phyloP scores from a whole-genome alignment of 2,797 vertebrate genomes.

The Merluccius polli region DNA sequence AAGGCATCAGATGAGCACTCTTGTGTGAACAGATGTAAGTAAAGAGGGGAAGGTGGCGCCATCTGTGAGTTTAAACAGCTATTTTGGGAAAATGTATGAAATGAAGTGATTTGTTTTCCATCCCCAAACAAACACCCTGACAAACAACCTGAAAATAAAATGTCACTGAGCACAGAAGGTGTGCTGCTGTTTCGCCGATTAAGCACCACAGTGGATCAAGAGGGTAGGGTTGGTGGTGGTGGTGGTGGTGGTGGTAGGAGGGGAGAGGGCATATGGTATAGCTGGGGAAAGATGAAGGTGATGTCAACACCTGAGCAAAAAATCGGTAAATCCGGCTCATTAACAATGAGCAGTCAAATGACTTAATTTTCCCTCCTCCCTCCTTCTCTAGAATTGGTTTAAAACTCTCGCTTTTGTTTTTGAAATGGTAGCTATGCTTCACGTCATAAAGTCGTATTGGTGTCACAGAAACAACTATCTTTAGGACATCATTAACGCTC shows the following conservation, averaged over 20 bases:
- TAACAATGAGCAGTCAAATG: too few relatives aligned
- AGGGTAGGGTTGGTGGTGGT: neutral
- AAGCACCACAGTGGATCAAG: neutral
- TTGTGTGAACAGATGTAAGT: slow-evolving; percentile 27
- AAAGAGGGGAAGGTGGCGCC: neutral
- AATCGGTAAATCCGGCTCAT: neutral
- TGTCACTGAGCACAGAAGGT: neutral
- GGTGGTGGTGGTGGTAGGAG: too few relatives aligned
- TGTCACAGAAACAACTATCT: too few relatives aligned
- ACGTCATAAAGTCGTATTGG: too few relatives aligned
- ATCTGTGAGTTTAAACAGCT: neutral
- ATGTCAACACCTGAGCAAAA: too few relatives aligned
- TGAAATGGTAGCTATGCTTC: too few relatives aligned
- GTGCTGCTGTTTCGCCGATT: neutral
- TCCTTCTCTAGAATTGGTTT: too few relatives aligned
- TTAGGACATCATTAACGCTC: too few relatives aligned
- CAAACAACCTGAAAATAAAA: neutral
- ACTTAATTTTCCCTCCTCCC: too few relatives aligned
- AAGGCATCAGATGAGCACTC: slow-evolving; percentile 23
- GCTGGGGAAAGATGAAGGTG: neutral
- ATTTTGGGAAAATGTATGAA: neutral
- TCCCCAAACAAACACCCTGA: neutral
- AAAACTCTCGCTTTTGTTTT: too few relatives aligned
- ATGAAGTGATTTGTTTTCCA: neutral
- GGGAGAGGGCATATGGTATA: neutral